Percentiles rank a stretch among this genome's conserved stretches.
These are phyloP conservation scores for Chaenodraco wilsoni DNA, from an alignment of 2,797 vertebrate species.

Conservation along the genomic window DNA sequence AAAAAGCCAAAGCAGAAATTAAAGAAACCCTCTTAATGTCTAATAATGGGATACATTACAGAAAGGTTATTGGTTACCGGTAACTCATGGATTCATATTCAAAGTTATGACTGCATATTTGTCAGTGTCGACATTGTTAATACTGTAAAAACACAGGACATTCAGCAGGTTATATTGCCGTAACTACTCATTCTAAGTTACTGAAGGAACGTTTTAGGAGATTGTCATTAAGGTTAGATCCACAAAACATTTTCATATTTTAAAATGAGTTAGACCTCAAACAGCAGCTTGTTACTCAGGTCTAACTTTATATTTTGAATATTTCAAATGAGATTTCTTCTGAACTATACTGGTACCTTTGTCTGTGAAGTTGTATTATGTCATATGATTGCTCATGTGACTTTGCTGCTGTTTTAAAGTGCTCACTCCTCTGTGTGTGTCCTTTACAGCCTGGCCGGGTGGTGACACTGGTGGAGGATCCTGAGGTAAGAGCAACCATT, in stretches of 20 bases:
- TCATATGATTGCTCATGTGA: not conserved
- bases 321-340: not conserved
- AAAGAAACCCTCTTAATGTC: not conserved
- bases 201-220: not conserved
- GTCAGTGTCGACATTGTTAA: not conserved
- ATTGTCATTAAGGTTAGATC: not conserved
- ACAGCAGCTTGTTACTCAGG: not conserved
- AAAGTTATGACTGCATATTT: not conserved
- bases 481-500: conserved; percentile 85
- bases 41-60: no score
- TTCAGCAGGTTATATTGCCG: no score
- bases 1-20: not conserved
- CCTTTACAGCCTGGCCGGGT: conserved; percentile 93
- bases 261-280: not conserved
- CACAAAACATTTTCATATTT: not conserved
- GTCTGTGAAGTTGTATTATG: not conserved
- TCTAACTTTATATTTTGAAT: not conserved
- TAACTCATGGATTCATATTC: not conserved
- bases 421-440: conserved; percentile 17
- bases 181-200: not conserved
- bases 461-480: conserved; percentile 95
- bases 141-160: not conserved
- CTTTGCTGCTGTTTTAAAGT: not conserved
- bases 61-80: not conserved
- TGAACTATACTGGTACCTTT: not conserved